phyloP scores from a whole-genome alignment of 1,140 invertebrate genomes.

The Melanaphis sacchari region DNA sequence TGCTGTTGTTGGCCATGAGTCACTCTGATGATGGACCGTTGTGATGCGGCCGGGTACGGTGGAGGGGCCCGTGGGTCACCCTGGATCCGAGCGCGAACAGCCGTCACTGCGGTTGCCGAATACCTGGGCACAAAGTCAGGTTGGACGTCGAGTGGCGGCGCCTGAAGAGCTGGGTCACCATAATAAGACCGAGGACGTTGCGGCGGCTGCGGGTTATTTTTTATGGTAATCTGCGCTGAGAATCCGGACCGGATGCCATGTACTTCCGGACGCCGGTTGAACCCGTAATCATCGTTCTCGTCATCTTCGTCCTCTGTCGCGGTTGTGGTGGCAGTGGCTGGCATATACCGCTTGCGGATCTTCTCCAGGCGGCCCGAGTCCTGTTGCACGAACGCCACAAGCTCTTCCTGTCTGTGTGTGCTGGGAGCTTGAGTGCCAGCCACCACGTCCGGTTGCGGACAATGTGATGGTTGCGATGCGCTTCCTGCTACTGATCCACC shows the following conservation, averaged over 20 bases:
- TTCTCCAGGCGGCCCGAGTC: constrained; percentile 81
- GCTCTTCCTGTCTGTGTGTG: constrained; percentile 71
- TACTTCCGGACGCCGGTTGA: constrained; percentile 85
- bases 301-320: constrained; percentile 68
- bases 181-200: constrained; percentile 65
- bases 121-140: constrained; percentile 59
- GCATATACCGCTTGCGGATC: constrained; percentile 74
- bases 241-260: constrained; percentile 78
- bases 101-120: constrained; percentile 1
- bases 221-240: constrained; percentile 81
- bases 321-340: neutral
- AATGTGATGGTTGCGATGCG: constrained; percentile 7
- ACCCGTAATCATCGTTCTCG: constrained; percentile 87
- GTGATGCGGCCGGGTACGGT: constrained; percentile 59
- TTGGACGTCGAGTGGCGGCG: constrained; percentile 64
- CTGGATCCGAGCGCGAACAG: neutral
- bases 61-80: neutral
- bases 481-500: neutral
- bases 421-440: constrained; percentile 72
- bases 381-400: constrained; percentile 83
- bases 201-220: constrained; percentile 73
- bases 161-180: constrained; percentile 63
- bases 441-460: constrained; percentile 72
- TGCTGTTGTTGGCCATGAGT: constrained; percentile 61
- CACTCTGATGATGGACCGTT: constrained; percentile 61